phyloP scores from a whole-genome alignment of 2,113 vertebrate species.

The Rallus limicola region DNA sequence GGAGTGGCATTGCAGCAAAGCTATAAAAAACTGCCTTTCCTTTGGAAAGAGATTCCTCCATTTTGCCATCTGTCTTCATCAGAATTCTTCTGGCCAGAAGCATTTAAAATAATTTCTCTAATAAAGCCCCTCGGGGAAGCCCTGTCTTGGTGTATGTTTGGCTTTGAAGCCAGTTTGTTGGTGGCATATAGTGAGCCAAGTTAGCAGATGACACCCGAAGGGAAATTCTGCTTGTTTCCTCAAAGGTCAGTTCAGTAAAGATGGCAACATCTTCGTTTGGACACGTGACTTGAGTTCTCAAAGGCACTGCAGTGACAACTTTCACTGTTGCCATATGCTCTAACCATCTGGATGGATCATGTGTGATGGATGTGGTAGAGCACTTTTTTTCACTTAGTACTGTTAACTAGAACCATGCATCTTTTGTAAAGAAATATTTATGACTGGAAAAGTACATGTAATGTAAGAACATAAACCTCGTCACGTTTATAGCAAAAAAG shows the following conservation, averaged over 20 bases:
- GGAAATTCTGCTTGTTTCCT: slow-evolving; percentile 37
- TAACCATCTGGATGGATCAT: slow-evolving; percentile 39
- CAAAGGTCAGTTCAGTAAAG: slow-evolving; percentile 58
- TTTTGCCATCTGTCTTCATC: slow-evolving; percentile 44
- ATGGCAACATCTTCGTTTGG: neutral
- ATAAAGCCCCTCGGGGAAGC: slow-evolving; percentile 5
- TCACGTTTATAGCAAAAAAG: neutral
- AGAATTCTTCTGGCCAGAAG: neutral
- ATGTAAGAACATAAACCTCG: neutral
- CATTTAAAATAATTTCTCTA: slow-evolving; percentile 24
- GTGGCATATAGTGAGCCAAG: slow-evolving; percentile 10
- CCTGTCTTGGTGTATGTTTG: neutral
- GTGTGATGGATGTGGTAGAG: neutral
- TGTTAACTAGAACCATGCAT: neutral
- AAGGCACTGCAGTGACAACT: neutral
- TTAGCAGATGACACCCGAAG: slow-evolving; percentile 48
- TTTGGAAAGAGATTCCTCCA: neutral
- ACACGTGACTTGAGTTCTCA: neutral
- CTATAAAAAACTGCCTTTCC: neutral
- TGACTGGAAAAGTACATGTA: neutral
- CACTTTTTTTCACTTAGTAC: neutral
- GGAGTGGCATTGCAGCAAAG: neutral
- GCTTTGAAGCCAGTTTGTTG: neutral
- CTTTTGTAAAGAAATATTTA: neutral
- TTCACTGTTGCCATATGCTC: slow-evolving; percentile 51